Evolutionary conservation across 2,888 invertebrate species (phyloP).

Genomic region (Ectemnius cavifrons): DNA sequence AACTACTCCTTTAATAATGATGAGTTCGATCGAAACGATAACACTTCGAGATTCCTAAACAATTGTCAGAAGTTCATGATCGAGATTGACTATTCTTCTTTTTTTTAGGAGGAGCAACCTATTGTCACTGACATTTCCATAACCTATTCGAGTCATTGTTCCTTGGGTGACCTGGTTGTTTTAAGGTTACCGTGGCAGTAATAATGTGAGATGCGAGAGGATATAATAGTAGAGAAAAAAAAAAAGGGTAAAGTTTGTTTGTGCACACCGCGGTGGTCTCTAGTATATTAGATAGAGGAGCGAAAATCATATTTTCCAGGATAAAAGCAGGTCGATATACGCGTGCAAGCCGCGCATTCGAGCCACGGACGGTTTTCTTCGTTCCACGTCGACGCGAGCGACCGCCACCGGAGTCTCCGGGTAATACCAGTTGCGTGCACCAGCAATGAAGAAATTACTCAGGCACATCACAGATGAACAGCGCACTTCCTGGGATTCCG

Average conservation of each 20-base stretch:
- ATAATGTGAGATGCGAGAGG: constrained; percentile 25
- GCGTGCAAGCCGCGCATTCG: too few species aligned
- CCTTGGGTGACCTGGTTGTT: not conserved
- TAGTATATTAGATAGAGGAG: too few species aligned
- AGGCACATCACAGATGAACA: not conserved
- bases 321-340: too few species aligned
- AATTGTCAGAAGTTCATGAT: not conserved
- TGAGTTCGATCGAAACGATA: too few species aligned
- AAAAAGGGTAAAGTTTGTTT: too few species aligned
- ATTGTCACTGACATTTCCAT: constrained; percentile 35
- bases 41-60: too few species aligned
- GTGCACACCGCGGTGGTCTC: too few species aligned
- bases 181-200: constrained; percentile 11
- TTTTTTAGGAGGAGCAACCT: constrained; percentile 5
- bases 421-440: constrained; percentile 23
- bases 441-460: constrained; percentile 40
- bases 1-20: too few species aligned
- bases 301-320: too few species aligned
- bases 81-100: not conserved
- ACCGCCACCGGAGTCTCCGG: not conserved
- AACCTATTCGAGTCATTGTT: constrained; percentile 34
- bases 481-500: not conserved
- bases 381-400: not conserved
- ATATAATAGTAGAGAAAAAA: not conserved
- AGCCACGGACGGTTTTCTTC: too few species aligned